Conservation (phyloP, 2,797 vertebrate species). For the Premnoplex brunnescens region DNA sequence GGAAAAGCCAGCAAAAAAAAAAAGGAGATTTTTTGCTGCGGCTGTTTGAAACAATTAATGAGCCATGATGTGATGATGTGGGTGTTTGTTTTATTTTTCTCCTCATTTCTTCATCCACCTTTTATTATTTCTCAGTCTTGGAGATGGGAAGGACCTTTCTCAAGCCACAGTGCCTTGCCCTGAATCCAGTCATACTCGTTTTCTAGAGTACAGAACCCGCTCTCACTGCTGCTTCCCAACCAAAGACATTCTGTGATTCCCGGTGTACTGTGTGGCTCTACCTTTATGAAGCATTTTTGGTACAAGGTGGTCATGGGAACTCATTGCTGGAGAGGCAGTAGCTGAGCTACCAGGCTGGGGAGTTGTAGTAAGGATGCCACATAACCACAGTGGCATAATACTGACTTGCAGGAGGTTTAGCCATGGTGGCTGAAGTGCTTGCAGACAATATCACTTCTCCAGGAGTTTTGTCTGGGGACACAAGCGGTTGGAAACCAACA, state of each 20-base stretch:
- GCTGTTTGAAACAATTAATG: background rate
- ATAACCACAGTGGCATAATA: background rate
- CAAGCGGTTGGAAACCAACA: background rate
- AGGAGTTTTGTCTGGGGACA: background rate
- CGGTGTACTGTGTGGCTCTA: accelerated
- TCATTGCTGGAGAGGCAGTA: background rate
- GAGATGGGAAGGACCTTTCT: background rate
- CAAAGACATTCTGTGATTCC: background rate
- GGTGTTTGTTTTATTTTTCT: background rate
- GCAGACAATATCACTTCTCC: background rate
- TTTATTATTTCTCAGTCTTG: background rate
- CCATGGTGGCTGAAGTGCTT: background rate
- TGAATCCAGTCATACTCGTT: background rate
- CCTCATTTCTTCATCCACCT: background rate
- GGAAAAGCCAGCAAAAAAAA: background rate
- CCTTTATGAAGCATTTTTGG: background rate
- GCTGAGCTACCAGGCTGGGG: background rate
- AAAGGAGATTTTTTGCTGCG: background rate
- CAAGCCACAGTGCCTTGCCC: background rate
- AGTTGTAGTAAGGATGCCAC: background rate
- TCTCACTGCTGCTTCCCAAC: accelerated
- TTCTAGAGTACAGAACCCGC: background rate
- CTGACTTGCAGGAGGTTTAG: background rate
- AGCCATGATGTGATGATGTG: background rate
- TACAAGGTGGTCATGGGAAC: background rate